phyloP scores from a whole-genome alignment of 2,797 vertebrate species.

The Poecilia wingei region DNA sequence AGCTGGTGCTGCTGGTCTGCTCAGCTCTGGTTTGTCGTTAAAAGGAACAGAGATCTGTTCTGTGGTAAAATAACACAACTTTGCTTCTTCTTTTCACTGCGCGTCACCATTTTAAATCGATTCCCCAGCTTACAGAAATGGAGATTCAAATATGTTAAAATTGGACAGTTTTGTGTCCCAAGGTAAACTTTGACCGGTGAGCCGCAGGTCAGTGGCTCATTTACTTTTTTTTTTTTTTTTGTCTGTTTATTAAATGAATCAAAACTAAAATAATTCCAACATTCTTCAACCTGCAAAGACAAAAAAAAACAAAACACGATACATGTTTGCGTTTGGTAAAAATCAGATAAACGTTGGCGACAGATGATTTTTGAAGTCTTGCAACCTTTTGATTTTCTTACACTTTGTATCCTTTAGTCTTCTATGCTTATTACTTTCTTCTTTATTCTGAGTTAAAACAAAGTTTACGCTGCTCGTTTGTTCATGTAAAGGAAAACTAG shows the following conservation, averaged over 20 bases:
- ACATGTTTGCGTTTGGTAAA: background rate
- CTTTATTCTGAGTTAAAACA: background rate
- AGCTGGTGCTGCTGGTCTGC: background rate
- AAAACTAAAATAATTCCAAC: background rate
- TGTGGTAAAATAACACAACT: background rate
- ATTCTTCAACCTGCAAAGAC: background rate
- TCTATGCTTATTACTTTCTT: background rate
- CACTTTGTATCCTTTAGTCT: background rate
- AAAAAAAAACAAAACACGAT: background rate
- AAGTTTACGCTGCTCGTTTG: background rate
- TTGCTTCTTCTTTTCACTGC: background rate
- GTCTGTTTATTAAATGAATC: background rate
- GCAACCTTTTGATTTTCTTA: background rate
- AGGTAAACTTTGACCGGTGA: background rate
- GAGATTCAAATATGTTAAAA: background rate
- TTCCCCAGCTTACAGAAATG: background rate
- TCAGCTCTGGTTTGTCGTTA: background rate
- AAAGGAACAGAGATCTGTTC: background rate
- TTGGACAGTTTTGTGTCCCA: background rate
- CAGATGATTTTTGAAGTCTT: background rate
- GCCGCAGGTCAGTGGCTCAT: background rate
- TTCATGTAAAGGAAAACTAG: background rate
- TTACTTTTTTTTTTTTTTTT: background rate
- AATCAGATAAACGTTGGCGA: background rate
- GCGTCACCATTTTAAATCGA: background rate